Conservation (phyloP, 2,797 vertebrate genomes). For the Columba guinea region DNA sequence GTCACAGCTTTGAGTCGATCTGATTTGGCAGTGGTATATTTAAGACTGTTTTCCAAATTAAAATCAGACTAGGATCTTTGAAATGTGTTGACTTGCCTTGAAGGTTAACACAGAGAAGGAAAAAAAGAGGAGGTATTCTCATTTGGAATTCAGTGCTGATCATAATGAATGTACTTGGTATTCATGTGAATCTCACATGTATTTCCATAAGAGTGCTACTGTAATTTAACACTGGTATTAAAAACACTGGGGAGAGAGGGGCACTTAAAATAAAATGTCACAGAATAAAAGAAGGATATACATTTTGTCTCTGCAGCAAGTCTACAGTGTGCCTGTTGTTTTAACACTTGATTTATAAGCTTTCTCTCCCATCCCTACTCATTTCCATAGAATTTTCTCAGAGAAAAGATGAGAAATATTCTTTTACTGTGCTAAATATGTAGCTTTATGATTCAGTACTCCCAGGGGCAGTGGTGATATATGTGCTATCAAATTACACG, state of each 20-base stretch:
- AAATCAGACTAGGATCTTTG: constrained; percentile 64
- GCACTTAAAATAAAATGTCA: constrained; percentile 30
- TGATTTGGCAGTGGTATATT: constrained; percentile 55
- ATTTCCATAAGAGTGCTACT: constrained; percentile 42
- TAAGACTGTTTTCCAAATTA: constrained; percentile 71
- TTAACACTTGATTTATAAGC: constrained; percentile 46
- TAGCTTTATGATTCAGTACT: constrained; percentile 41
- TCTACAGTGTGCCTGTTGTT: neutral
- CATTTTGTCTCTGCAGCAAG: neutral
- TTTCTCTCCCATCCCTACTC: neutral
- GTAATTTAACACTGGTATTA: constrained; percentile 42
- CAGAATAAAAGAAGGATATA: neutral
- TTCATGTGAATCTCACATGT: constrained; percentile 36
- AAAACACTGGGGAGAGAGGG: constrained; percentile 31
- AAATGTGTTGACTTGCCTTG: constrained; percentile 63
- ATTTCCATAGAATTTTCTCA: constrained; percentile 27
- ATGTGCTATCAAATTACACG: constrained; percentile 46
- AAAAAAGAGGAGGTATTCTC: constrained; percentile 7
- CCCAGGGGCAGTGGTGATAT: constrained; percentile 24
- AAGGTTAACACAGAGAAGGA: constrained; percentile 43
- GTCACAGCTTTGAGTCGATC: constrained; percentile 20
- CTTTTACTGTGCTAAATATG: constrained; percentile 44
- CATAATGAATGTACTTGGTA: constrained; percentile 51
- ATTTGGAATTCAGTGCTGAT: constrained; percentile 66
- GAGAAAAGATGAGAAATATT: constrained; percentile 30